These are phyloP conservation scores for Drosophila seclusa DNA, from an alignment of 2,888 invertebrate species.

Conservation along the genomic window DNA sequence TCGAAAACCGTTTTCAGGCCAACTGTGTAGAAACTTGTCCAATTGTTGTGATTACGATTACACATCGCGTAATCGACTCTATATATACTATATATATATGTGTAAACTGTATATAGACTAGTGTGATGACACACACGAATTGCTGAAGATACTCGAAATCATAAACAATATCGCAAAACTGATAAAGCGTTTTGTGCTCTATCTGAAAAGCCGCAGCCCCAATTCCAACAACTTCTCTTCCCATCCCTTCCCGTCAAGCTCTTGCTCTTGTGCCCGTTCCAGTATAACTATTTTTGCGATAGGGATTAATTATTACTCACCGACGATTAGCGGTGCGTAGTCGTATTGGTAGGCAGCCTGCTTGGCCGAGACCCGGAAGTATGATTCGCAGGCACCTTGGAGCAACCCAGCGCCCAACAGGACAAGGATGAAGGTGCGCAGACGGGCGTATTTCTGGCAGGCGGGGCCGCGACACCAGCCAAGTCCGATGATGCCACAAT, in stretches of 20 bases:
- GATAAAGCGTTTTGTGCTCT: conserved; percentile 47
- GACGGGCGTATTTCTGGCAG: conserved; percentile 85
- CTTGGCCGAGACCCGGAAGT: conserved; percentile 86
- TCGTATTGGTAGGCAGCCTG: conserved; percentile 85
- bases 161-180: conserved; percentile 77
- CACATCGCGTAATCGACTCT: conserved; percentile 30
- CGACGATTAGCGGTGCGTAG: conserved; percentile 84
- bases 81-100: background rate
- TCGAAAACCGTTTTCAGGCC: background rate
- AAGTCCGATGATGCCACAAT: conserved; percentile 85
- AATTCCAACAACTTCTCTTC: conserved; percentile 50
- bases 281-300: conserved; percentile 42
- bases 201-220: conserved; percentile 52
- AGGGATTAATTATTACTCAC: conserved; percentile 81
- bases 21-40: conserved; percentile 15
- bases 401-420: conserved; percentile 83
- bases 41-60: conserved; percentile 47
- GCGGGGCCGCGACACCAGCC: conserved; percentile 85
- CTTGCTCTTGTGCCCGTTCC: background rate
- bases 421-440: conserved; percentile 85
- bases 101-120: background rate
- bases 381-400: conserved; percentile 85
- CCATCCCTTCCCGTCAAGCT: background rate
- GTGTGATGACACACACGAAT: conserved; percentile 50
- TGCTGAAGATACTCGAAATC: conserved; percentile 33